Conservation (phyloP, 1,140 invertebrate species). For the Zaprionus capensis region DNA sequence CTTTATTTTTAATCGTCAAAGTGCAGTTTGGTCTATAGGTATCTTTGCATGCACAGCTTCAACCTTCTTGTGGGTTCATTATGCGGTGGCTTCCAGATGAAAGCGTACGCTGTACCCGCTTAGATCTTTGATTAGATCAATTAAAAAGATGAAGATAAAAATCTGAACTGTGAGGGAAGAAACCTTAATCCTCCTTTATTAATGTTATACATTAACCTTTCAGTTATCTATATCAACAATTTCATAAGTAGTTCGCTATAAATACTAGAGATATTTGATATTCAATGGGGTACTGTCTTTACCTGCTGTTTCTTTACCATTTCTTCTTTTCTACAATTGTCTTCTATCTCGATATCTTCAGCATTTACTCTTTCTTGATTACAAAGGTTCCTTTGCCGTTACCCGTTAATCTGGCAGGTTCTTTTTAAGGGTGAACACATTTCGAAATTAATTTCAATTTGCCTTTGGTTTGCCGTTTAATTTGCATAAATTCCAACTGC, state of each 20-base stretch:
- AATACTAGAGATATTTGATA: not conserved
- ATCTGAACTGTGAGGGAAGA: not conserved
- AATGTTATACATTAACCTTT: not conserved
- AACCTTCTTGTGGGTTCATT: constrained; percentile 46
- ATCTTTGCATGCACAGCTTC: constrained; percentile 35
- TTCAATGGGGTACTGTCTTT: accelerated
- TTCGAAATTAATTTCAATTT: constrained; percentile 67
- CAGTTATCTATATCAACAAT: not conserved
- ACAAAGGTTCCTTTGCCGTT: constrained; percentile 34
- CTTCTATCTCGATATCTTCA: not conserved
- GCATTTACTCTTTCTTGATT: constrained; percentile 66
- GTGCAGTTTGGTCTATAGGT: constrained; percentile 46
- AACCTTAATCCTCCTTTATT: too few relatives aligned
- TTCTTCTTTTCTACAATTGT: not conserved
- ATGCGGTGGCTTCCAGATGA: constrained; percentile 22
- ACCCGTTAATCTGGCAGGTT: not conserved
- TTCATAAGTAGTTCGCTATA: not conserved
- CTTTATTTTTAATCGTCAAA: constrained; percentile 75
- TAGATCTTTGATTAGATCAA: not conserved
- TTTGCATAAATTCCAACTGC: constrained; percentile 63
- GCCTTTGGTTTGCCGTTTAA: constrained; percentile 28
- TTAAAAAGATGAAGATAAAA: not conserved
- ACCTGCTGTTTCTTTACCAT: not conserved
- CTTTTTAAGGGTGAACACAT: constrained; percentile 74
- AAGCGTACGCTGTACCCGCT: not conserved